Base-by-base conservation (phyloP, 2,113 vertebrate genomes). In the Nycticorax nycticorax region DNA sequence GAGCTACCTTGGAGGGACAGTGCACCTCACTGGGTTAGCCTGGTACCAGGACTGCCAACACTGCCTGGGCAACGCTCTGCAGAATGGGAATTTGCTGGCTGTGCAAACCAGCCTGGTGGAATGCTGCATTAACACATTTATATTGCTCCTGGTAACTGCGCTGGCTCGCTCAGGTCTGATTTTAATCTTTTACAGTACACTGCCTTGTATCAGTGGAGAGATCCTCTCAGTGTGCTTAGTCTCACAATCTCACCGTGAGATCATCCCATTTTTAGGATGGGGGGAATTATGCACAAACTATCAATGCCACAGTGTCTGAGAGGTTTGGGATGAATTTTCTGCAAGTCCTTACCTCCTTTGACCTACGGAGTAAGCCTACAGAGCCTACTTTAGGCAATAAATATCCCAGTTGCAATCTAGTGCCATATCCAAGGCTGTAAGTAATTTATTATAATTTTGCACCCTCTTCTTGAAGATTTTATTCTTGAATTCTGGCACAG, bases 1-100 rank as follows among this genome's bases (percentile, higher is more conserved):
- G 56, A 85, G 53, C 18, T 47, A 27, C 71, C 64, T 53, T 72
- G 59, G 48, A 82, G 24, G 32, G 39, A 37, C 33, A 14, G 14
- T 27, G 26, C 6, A 37, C 22, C 12, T 86, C 37, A 8, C 15
- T 56, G 69, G 64, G 60, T 17, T 55, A 78, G 50, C 5, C 64
- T 75, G 69, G 52, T 32, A 14, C 37, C 57, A 64, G 41, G 33
- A 52, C 33, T 55, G 48, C 33, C 20, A 72, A 23, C 28, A 14
- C n/a, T 45, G 21, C 37, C 59, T 53, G 30, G 41, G 50, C 69
- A 95, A 41, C 6, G 19, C 69, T 82, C 78, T 56, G 33, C 22
- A 60, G 50, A 26, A 53, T 0, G 0, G 33, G 35, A 53, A 68
- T 60, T 72, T 75, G 73, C 14, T 0, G 0, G 14, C 16, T 41